Base-by-base conservation (phyloP, 2,797 vertebrate genomes). In the Botia almorhae region DNA sequence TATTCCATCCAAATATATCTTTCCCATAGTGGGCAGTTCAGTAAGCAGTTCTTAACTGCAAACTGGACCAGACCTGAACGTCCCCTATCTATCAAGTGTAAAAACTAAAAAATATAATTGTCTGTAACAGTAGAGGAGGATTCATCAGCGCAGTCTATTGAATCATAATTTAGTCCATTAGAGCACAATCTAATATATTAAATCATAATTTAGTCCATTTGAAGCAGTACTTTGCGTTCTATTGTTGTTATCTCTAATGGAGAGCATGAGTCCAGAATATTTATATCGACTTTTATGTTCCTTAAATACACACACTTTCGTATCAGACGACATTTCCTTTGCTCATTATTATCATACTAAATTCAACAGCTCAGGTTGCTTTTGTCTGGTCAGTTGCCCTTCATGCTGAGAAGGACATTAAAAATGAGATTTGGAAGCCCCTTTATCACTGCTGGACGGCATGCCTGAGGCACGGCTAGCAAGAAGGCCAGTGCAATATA, bases 331-430 rank as follows among this genome's bases (percentile, higher is more conserved):
- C 61, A 19, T 81, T 85, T 83, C 46, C 36, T 36, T 83, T 83
- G 85, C 55, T 74, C 69, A 53, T 83, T 81, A 76, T 82, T 73
- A 64, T 82, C 48, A 33, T 63, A 65, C 67, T 61, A 58, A 68
- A 71, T 50, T 21, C 82, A 26, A 60, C 70, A 69, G 85, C 85
- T 86, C 69, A 50, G 76, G 63, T 60, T 60, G 56, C 84, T 71
- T 72, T 82, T 91, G 56, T 88, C 84, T 88, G 74, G 83, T 77
- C 85, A 89, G 83, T 85, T 85, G 91, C 87, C 93, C 93, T 94
- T 94, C 90, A 88, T 85, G 87, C 85, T 87, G 84, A 61, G 89
- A 93, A 94, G 92, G 93, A 85, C 91, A 87, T 90, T 85, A 86
- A 82, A 89, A 90, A 89, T 86, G 86, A 90, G 85, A 87, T 90